Base-by-base conservation (phyloP, 2,113 vertebrate genomes). In the Chrysemys picta region DNA sequence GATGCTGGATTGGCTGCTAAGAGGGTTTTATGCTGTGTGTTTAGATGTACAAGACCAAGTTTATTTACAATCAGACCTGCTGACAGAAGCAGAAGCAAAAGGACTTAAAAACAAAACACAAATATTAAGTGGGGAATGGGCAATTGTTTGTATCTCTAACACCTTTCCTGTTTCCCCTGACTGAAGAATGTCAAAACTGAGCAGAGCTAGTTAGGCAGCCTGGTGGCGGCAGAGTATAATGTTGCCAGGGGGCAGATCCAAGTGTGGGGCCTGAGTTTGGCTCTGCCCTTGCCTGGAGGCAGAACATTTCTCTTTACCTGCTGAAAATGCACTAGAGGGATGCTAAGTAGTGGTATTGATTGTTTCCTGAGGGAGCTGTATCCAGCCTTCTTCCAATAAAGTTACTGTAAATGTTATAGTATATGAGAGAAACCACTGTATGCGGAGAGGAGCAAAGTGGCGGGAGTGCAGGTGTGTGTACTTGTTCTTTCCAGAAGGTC, bases 381-480 rank as follows among this genome's bases (percentile, higher is more conserved):
- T 38, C n/a, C 17, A 21, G n/a, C 69, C 16, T 22, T 38, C 65
- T 72, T 72, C n/a, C 6, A 16, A 38, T 35, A 29, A 52, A 65
- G 79, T 72, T 62, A 7, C 9, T 75, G 12, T 38, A 10, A 9
- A 80, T 29, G 4, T 14, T 53, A 21, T 82, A 24, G 0, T 25
- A 2, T 47, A 3, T 2, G 16, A 1, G 52, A 85, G 80, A 12
- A 76, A 19, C 0, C 0, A 1, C 2, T 6, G 0, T 1, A 47
- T 25, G 72, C 10, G 21, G 72, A 75, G 38, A 75, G 22, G 72
- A 75, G 38, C n/a, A 45, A 75, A 45, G 22, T 42, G 38, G 38
- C 5, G 10, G 72, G 72, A 42, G 72, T 22, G 19, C 5, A 5
- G 72, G 38, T 38, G 5, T 16, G 3, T 52, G 8, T 38, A 2